These are phyloP conservation scores for Etia nguti DNA, from an alignment of 2,113 vertebrate genomes.

Conservation along the genomic window DNA sequence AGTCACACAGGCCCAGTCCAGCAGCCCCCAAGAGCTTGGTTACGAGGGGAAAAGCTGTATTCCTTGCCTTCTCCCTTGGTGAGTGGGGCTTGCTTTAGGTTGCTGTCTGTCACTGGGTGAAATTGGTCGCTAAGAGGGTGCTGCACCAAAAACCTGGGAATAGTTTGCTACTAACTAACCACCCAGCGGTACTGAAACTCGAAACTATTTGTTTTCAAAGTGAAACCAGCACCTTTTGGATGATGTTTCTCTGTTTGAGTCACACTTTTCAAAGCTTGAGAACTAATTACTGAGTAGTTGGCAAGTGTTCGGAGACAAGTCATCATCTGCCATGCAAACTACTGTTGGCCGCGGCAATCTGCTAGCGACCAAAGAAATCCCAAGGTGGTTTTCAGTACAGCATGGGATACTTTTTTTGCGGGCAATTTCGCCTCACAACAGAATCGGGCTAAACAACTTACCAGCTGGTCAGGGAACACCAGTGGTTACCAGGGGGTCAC, in stretches of 20 bases:
- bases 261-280: neutral
- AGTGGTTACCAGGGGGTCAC: neutral
- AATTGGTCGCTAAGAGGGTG: neutral
- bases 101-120: neutral
- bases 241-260: neutral
- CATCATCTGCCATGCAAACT: neutral
- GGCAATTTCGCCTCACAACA: neutral
- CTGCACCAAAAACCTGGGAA: neutral
- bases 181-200: neutral
- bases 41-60: neutral
- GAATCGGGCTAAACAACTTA: neutral
- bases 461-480: neutral
- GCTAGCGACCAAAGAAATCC: too few relatives aligned
- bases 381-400: neutral
- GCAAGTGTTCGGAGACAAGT: neutral
- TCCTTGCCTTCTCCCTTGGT: neutral
- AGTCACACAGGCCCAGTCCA: neutral
- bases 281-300: neutral
- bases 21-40: neutral
- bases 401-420: neutral
- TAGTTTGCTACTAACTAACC: neutral
- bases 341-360: too few relatives aligned
- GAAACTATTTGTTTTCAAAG: neutral
- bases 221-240: neutral
- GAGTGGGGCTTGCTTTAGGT: neutral